A percentile compares a stretch with the other conserved stretches of the same genome.
Evolutionary conservation across 2,888 invertebrate species (phyloP).

Genomic region (Ditylenchus weischeri): DNA sequence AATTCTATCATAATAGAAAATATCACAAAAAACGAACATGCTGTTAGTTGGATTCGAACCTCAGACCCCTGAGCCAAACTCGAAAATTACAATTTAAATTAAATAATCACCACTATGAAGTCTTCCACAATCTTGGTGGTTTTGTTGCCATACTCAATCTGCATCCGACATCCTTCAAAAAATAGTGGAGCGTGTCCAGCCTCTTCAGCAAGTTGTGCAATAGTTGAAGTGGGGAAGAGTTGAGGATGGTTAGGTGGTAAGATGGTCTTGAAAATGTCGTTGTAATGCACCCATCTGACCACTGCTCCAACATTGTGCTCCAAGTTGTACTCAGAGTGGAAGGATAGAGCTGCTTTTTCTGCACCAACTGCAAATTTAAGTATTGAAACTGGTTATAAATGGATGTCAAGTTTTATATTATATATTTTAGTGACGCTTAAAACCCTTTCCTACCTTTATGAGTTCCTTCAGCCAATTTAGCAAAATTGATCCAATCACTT

Average conservation of each 20-base stretch:
- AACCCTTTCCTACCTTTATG: background rate
- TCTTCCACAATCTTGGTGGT: slow-evolving; percentile 15
- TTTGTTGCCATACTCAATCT: slow-evolving; percentile 25
- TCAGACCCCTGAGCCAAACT: too few relatives aligned
- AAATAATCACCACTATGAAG: slow-evolving; percentile 20
- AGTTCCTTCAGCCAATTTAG: slow-evolving; percentile 2
- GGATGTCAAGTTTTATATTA: background rate
- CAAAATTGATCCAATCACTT: slow-evolving; percentile 47
- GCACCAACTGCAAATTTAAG: background rate
- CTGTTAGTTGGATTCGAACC: too few relatives aligned
- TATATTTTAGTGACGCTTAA: background rate
- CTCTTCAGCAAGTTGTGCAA: background rate
- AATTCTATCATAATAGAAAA: too few relatives aligned
- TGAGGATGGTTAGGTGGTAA: slow-evolving; percentile 9
- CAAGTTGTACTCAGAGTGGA: slow-evolving; percentile 42
- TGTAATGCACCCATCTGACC: slow-evolving; percentile 34
- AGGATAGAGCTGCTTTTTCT: slow-evolving; percentile 15
- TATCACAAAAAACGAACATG: too few relatives aligned
- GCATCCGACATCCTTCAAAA: slow-evolving; percentile 19
- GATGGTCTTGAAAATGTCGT: slow-evolving; percentile 5
- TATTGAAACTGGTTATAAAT: background rate
- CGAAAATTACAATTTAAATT: slow-evolving; percentile 10
- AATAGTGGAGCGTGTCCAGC: slow-evolving; percentile 4
- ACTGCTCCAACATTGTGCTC: slow-evolving; percentile 47
- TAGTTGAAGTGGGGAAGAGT: background rate